Conservation (phyloP, 2,113 vertebrate species). For the Mormyrus iriodes region DNA sequence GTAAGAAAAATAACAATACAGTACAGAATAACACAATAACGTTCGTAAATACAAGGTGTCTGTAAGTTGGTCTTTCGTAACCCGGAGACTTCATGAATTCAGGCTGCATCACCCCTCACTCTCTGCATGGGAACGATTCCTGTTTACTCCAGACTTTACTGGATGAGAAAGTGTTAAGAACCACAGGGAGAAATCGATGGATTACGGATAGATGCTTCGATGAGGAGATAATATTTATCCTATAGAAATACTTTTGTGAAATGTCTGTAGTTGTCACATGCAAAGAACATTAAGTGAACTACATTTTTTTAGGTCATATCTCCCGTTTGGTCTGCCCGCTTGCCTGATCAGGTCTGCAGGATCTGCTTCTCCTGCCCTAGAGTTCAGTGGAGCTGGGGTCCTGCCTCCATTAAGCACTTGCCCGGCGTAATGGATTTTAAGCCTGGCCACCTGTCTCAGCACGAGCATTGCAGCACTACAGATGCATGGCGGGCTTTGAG, state of each 20-base stretch:
- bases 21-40: too few relatives aligned
- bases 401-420: slow-evolving; percentile 51
- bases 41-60: too few relatives aligned
- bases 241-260: background rate
- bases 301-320: background rate
- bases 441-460: slow-evolving; percentile 38
- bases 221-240: background rate
- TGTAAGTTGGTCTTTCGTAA: background rate
- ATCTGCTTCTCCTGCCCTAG: slow-evolving; percentile 18
- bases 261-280: background rate
- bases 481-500: slow-evolving; percentile 42
- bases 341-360: background rate
- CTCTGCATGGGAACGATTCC: background rate
- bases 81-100: background rate
- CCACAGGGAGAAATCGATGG: background rate
- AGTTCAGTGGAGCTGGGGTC: slow-evolving; percentile 23
- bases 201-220: background rate
- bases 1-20: background rate
- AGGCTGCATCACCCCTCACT: background rate
- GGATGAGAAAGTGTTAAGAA: background rate
- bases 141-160: background rate
- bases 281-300: background rate
- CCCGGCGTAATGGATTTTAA: slow-evolving; percentile 55
- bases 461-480: slow-evolving; percentile 13
- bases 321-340: background rate